These are phyloP conservation scores for Drosophila murphyi DNA, from an alignment of 1,140 invertebrate genomes.

Conservation along the genomic window DNA sequence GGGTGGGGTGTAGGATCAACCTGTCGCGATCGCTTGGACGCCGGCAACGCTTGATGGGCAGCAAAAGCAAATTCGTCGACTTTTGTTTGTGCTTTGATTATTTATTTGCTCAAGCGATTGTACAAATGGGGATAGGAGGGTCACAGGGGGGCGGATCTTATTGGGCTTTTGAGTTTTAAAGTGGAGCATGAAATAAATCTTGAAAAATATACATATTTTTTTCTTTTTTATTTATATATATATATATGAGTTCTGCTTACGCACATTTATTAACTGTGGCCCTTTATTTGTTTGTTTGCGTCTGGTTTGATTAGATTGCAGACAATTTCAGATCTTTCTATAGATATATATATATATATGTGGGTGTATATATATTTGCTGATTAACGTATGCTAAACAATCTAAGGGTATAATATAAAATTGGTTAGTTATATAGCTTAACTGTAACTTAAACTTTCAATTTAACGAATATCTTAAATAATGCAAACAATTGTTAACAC, in stretches of 20 bases:
- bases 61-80: constrained; percentile 46
- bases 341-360: neutral
- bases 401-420: constrained; percentile 19
- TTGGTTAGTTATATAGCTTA: constrained; percentile 34
- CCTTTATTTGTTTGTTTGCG: constrained; percentile 19
- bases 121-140: neutral
- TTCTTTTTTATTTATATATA: constrained; percentile 1
- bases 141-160: neutral
- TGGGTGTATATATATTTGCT: constrained; percentile 1
- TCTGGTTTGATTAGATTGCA: constrained; percentile 31
- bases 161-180: constrained; percentile 21
- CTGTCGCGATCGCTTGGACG: constrained; percentile 26
- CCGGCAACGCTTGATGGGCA: constrained; percentile 30
- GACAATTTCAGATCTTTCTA: constrained; percentile 11
- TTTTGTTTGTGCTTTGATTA: constrained; percentile 61
- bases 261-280: constrained; percentile 53
- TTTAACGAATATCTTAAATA: constrained; percentile 29
- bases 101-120: constrained; percentile 36
- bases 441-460: constrained; percentile 55
- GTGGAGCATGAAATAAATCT: constrained; percentile 64
- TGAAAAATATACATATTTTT: constrained; percentile 3
- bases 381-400: constrained; percentile 43
- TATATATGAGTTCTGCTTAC: constrained; percentile 58
- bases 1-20: constrained; percentile 12
- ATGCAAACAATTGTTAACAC: constrained; percentile 66